Evolutionary conservation across 2,797 vertebrate species (phyloP).

Genomic region (Lycodopsis pacificus): DNA sequence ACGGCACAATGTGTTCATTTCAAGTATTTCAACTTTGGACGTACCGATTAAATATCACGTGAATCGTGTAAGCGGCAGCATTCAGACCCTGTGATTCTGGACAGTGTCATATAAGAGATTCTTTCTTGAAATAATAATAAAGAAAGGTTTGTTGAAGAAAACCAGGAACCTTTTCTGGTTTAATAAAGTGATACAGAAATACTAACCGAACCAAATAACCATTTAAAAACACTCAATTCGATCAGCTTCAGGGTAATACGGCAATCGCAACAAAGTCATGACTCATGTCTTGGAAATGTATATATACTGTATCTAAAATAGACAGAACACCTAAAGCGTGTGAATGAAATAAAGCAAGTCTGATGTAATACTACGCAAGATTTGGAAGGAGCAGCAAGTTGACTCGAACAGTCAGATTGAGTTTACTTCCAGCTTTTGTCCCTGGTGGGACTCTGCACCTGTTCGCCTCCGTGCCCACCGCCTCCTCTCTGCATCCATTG

Average conservation of each 20-base stretch:
- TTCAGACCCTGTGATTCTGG: neutral
- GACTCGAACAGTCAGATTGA: slow-evolving; percentile 15
- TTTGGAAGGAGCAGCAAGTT: slow-evolving; percentile 22
- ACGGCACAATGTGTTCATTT: slow-evolving; percentile 17
- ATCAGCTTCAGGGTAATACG: neutral
- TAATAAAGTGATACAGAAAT: slow-evolving; percentile 7
- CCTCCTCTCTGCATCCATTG: slow-evolving; percentile 52
- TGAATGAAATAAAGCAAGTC: neutral
- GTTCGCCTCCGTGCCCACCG: slow-evolving; percentile 60
- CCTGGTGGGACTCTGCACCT: slow-evolving; percentile 78
- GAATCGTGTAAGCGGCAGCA: slow-evolving; percentile 23
- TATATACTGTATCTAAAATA: neutral
- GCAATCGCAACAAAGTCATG: slow-evolving; percentile 10
- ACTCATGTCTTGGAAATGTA: slow-evolving; percentile 30
- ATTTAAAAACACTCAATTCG: neutral
- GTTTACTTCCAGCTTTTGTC: slow-evolving; percentile 44
- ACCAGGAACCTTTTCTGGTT: neutral
- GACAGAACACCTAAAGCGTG: neutral
- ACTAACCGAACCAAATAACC: neutral
- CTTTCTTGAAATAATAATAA: neutral
- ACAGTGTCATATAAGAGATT: neutral
- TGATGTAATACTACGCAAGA: slow-evolving; percentile 14
- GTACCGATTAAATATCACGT: neutral
- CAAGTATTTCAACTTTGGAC: slow-evolving; percentile 18
- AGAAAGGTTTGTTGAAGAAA: neutral